A percentile compares a stretch with the other conserved stretches of the same genome.
Evolutionary conservation across 2,113 vertebrate species (phyloP).

Genomic region (Talpa occidentalis): DNA sequence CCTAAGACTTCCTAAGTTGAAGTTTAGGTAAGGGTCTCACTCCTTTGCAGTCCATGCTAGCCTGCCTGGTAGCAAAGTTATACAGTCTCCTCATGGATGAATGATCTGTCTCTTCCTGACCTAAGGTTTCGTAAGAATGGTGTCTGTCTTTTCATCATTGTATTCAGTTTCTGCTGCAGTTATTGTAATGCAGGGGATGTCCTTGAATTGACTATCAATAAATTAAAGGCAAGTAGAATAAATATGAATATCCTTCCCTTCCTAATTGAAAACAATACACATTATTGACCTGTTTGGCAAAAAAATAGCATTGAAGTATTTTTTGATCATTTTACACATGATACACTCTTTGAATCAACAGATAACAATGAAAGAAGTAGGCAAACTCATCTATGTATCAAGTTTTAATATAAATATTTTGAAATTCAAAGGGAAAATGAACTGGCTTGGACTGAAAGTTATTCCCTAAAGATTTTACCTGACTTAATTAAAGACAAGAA

Average conservation of each 20-base stretch:
- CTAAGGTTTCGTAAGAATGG: background rate
- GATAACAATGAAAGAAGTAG: background rate
- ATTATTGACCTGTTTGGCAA: background rate
- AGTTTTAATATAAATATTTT: background rate
- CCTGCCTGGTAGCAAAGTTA: rapidly evolving
- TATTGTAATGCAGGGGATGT: background rate
- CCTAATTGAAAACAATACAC: background rate
- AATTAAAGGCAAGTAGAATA: background rate
- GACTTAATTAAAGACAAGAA: background rate
- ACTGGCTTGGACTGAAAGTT: background rate
- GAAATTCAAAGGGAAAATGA: slow-evolving; percentile 25
- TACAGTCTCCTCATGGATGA: rapidly evolving
- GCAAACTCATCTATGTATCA: background rate
- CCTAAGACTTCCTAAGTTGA: background rate
- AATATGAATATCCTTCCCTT: background rate
- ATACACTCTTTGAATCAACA: background rate
- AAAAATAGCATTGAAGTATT: background rate
- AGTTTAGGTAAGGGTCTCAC: rapidly evolving
- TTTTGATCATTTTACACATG: background rate
- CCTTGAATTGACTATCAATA: background rate
- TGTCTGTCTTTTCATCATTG: too few relatives aligned
- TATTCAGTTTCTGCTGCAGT: background rate
- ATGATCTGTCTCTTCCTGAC: background rate
- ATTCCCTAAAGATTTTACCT: background rate
- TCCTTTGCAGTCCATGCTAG: background rate